Percentiles rank a stretch among this genome's conserved stretches.
These are phyloP conservation scores for Prosopocoilus inquinatus DNA, from an alignment of 2,888 invertebrate species.

Conservation along the genomic window DNA sequence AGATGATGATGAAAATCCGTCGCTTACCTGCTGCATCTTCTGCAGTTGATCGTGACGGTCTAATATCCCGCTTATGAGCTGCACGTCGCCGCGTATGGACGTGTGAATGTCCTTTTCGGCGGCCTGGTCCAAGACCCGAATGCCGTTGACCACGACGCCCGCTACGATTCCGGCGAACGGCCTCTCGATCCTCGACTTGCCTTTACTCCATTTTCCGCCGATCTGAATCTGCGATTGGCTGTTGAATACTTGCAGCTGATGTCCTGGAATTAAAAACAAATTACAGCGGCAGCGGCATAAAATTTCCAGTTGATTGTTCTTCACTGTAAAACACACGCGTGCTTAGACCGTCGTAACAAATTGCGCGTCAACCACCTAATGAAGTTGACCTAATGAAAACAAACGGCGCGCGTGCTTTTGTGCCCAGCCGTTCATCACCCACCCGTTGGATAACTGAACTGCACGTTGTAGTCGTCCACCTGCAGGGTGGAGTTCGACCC, in stretches of 20 bases:
- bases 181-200: conserved; percentile 68
- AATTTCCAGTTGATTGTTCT: background rate
- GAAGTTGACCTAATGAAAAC: background rate
- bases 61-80: conserved; percentile 70
- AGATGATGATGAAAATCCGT: no score
- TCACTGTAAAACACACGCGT: background rate
- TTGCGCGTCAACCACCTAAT: background rate
- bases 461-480: conserved; percentile 86
- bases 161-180: conserved; percentile 87
- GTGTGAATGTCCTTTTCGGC: conserved; percentile 79
- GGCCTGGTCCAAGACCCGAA: conserved; percentile 79
- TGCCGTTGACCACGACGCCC: conserved; percentile 85
- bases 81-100: conserved; percentile 78
- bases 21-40: conserved; percentile 78
- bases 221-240: conserved; percentile 86
- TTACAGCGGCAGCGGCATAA: no score
- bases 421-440: conserved; percentile 30
- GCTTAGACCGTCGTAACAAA: background rate
- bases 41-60: conserved; percentile 74
- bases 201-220: conserved; percentile 77
- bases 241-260: conserved; percentile 72
- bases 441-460: conserved; percentile 84
- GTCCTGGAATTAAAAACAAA: conserved; percentile 57
- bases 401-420: no score
- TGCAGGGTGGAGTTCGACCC: conserved; percentile 90